Conservation (phyloP, 2,797 vertebrate genomes). For the Cossypha heuglini region DNA sequence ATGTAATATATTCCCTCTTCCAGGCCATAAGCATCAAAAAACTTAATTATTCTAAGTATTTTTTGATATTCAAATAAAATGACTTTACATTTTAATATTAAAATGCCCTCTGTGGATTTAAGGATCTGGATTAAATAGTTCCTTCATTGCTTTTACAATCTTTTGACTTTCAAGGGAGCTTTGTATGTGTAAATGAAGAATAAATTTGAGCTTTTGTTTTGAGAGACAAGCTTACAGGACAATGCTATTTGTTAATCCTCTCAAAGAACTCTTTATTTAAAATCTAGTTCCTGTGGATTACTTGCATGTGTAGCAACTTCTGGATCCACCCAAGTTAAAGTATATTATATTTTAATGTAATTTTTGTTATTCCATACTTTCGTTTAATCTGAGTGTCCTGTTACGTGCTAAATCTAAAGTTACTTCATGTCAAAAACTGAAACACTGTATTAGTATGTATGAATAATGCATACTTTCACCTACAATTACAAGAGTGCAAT, state of each 20-base stretch:
- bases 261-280: constrained; percentile 24
- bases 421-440: neutral
- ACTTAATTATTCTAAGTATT: neutral
- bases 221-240: neutral
- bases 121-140: constrained; percentile 11
- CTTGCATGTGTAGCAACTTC: neutral
- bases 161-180: constrained; percentile 26
- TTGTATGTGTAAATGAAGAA: constrained; percentile 49
- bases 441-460: neutral
- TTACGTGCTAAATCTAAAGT: neutral
- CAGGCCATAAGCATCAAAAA: neutral
- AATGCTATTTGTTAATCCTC: constrained; percentile 21
- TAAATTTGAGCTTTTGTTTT: constrained; percentile 52
- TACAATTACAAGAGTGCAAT: neutral
- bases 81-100: neutral
- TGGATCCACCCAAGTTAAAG: neutral
- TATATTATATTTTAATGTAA: neutral
- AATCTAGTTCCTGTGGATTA: constrained; percentile 25
- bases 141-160: constrained; percentile 24
- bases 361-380: neutral
- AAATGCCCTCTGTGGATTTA: neutral
- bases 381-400: neutral
- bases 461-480: neutral
- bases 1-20: neutral
- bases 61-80: neutral